Base-by-base conservation (phyloP, 2,113 vertebrate species). In the Spizaetus ornatus region DNA sequence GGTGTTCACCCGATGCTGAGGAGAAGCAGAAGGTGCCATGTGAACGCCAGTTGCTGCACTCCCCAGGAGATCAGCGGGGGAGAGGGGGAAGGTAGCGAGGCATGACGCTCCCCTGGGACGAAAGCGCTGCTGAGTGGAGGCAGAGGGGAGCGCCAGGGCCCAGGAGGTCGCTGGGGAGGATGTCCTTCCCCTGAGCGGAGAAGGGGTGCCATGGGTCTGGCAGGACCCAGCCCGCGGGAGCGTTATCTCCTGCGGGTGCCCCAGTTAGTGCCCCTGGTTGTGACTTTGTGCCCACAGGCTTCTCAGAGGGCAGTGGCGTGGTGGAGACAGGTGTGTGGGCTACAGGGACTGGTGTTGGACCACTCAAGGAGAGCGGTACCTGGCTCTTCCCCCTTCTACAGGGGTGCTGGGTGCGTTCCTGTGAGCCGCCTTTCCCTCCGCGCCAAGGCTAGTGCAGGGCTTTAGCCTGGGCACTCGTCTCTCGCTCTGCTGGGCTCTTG, bases 321-420 rank as follows among this genome's bases (percentile, higher is more conserved):
- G 21, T 2, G 2, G 22, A 8, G 74, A 6, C 63, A 19, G 40
- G 27, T 18, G 7, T 31, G 0, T 10, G 78, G 43, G 73, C 70
- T 47, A 23, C 58, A 56, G 45, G n/a, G 27, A 26, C 29, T 4
- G 20, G 17, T 26, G 38, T 12, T 66, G 52, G 55, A 53, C 52
- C 52, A 21, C 56, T 74, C 32, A 1, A 16, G 47, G 38, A 70
- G 40, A 32, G 20, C 0, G 0, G 27, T n/a, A 20, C 21, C 16
- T 6, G 36, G n/a, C 21, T 43, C 40, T 73, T 52, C 23, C 47
- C 65, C 31, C 23, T 70, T 48, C 62, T 22, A 3, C 48, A 23
- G 71, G 4, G 25, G 25, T 58, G 45, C 56, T 32, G 52, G 23
- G 8, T 32, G 4, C 2, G 3, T 20, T 88, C 31, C 48, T 34